Evolutionary conservation across 2,113 vertebrate genomes (phyloP).

Genomic region (Illadopsis cleaveri): DNA sequence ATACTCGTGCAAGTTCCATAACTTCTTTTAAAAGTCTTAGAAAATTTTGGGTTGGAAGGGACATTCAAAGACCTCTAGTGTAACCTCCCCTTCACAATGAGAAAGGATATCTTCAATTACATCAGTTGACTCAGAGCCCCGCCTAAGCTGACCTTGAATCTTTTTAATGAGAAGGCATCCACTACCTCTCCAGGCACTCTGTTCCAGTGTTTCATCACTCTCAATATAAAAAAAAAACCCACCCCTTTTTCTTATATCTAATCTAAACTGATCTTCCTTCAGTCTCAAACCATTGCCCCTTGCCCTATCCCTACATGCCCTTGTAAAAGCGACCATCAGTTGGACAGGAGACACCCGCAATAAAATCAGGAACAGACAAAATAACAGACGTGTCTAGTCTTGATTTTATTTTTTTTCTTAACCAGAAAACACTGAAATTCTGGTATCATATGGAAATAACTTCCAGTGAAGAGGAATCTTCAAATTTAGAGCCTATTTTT

Average conservation of each 20-base stretch:
- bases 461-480: not conserved
- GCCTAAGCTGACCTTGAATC: not conserved
- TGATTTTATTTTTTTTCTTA: not conserved
- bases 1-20: not conserved
- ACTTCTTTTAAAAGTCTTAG: not conserved
- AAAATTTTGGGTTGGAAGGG: not conserved
- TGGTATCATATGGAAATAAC: not conserved
- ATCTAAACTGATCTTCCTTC: not conserved
- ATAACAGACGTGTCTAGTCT: not conserved
- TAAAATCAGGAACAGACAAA: not conserved
- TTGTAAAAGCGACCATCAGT: not conserved
- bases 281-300: not conserved
- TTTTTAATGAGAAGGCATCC: not conserved
- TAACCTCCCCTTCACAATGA: not conserved
- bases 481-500: not conserved
- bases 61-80: not conserved
- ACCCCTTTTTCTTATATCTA: not conserved
- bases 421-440: not conserved
- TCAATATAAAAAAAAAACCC: too few relatives aligned
- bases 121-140: not conserved
- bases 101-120: not conserved
- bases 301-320: not conserved
- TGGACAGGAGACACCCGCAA: not conserved
- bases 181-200: not conserved
- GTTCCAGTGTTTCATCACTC: not conserved